Evolutionary conservation across 2,797 vertebrate species (phyloP), one percentile per base, ranked within the genome.

Genomic region (Synaphobranchus kaupii): DNA sequence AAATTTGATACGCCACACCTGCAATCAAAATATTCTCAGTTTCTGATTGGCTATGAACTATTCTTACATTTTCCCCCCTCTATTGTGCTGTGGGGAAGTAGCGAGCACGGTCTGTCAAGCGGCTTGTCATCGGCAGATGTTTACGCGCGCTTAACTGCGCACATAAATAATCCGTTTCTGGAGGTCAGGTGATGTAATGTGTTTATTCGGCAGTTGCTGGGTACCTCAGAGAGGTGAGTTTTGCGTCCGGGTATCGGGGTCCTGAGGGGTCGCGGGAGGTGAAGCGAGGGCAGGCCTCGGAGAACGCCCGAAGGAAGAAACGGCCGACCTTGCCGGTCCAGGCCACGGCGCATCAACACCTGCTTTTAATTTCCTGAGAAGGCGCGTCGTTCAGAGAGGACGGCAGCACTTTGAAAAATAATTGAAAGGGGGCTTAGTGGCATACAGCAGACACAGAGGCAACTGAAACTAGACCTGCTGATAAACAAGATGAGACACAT

Each of bases 11-110:
- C 85, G 86, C 85, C 90, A n/a, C 89, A 94, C 92, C 93, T 95
- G 95, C 93, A 93, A 95, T 94, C 94, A 95, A 86, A 85, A 84
- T 39, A 58, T 82, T 86, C 71, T 60, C 89, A 88, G 87, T 48
- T 90, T 84, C 84, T 90, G 88, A 87, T 88, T 87, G 85, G 56
- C 85, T 1, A 28, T 25, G 9, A 12, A 13, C 15, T 73, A 68
- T 25, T 80, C 44, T 25, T 20, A 17, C 13, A 9, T 73, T 6
- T 71, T 7, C 28, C 7, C 28, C 31, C 44, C 20, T 78, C 0
- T 68, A 9, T 28, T 28, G 66, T 10, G 71, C 13, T 44, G 13
- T 39, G 71, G 7, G 39, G 44, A 22, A 0, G 76, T 31, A 2
- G 22, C 20, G n/a, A 48, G 22, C 44, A 10, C 4, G 44, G 76